These are phyloP conservation scores for Chelonoidis abingdonii DNA, from an alignment of 2,113 vertebrate genomes.

Conservation along the genomic window DNA sequence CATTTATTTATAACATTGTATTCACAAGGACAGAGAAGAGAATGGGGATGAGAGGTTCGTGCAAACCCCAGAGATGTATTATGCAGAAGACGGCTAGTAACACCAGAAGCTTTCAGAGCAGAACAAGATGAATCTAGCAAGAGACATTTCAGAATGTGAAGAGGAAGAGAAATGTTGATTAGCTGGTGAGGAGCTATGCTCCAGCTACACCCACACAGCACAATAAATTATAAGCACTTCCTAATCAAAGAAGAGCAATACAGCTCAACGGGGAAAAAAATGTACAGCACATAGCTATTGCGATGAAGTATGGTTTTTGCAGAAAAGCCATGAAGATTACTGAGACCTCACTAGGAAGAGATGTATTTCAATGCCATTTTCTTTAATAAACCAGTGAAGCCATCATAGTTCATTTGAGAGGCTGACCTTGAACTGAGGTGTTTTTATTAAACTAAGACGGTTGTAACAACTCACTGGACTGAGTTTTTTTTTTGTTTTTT, in stretches of 20 bases:
- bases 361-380: not conserved
- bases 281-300: not conserved
- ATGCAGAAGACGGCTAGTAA: not conserved
- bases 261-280: not conserved
- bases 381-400: not conserved
- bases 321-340: not conserved
- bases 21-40: accelerated
- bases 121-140: not conserved
- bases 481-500: no score
- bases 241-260: not conserved
- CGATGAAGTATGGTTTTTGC: not conserved
- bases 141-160: not conserved
- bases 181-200: not conserved
- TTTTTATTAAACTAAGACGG: not conserved
- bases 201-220: not conserved
- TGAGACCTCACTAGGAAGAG: not conserved
- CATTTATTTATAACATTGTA: not conserved
- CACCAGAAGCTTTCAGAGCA: not conserved
- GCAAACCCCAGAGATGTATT: accelerated
- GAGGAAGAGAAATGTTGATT: not conserved
- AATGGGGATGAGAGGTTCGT: not conserved
- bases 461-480: not conserved
- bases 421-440: not conserved
- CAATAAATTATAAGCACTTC: not conserved
- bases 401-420: not conserved